Conservation (phyloP, 2,888 invertebrate species). For the Stratiomys singularior region DNA sequence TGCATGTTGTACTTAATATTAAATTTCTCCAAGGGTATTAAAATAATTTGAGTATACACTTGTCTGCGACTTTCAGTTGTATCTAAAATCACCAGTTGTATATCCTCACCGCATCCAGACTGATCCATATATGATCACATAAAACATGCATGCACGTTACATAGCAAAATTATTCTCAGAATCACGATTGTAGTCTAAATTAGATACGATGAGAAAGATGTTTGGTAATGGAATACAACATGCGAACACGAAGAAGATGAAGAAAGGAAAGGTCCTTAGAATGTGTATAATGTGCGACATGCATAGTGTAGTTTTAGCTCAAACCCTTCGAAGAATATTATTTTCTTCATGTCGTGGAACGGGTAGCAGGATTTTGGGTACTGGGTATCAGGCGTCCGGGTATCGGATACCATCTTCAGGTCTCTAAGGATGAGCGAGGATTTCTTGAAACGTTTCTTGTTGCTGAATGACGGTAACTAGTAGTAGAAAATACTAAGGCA, state of each 20-base stretch:
- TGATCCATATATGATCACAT: background rate
- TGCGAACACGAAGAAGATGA: background rate
- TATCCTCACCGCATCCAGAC: background rate
- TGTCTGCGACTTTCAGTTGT: background rate
- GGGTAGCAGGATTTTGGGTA: constrained; percentile 10
- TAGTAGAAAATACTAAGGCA: constrained; percentile 26
- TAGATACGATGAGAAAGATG: constrained; percentile 27
- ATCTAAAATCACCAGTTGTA: constrained; percentile 12
- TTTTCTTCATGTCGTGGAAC: constrained; percentile 15
- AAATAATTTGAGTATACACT: constrained; percentile 28
- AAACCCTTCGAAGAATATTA: constrained; percentile 40
- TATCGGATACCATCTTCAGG: constrained; percentile 36
- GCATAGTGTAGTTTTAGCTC: constrained; percentile 13
- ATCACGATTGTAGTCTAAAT: constrained; percentile 37
- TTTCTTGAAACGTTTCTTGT: constrained; percentile 27
- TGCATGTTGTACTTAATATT: constrained; percentile 24
- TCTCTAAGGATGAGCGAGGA: constrained; percentile 37
- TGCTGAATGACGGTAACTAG: constrained; percentile 38
- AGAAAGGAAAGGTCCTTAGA: background rate
- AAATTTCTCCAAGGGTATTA: constrained; percentile 26
- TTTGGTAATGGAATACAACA: constrained; percentile 33
- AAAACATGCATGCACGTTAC: background rate
- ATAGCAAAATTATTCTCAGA: constrained; percentile 14
- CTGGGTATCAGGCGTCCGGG: constrained; percentile 2
- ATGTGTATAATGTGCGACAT: constrained; percentile 20